Percentiles rank a stretch among this genome's conserved stretches.
Evolutionary conservation across 2,797 vertebrate genomes (phyloP).

Genomic region (Synaphobranchus kaupii): DNA sequence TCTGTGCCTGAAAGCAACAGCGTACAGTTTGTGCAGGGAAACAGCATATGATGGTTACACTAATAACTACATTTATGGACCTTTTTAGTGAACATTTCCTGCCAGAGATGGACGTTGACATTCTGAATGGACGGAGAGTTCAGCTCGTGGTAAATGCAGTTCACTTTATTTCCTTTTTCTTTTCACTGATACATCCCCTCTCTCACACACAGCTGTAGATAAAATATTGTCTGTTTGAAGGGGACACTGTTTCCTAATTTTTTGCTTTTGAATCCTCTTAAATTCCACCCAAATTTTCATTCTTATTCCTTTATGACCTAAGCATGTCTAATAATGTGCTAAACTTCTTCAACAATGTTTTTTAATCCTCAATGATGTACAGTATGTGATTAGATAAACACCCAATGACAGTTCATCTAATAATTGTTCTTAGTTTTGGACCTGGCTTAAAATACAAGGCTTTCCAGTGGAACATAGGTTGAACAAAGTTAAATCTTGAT

Average conservation of each 20-base stretch:
- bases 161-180: neutral
- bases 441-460: neutral
- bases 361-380: constrained; percentile 9
- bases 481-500: neutral
- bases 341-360: neutral
- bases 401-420: neutral
- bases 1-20: neutral
- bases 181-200: constrained; percentile 6
- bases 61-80: constrained; percentile 9
- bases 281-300: constrained; percentile 26
- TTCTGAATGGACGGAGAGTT: constrained; percentile 79
- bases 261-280: constrained; percentile 44
- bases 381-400: neutral
- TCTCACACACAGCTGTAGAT: constrained; percentile 30
- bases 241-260: constrained; percentile 35
- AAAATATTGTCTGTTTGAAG: neutral
- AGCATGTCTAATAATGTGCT: constrained; percentile 37
- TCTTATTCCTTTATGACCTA: constrained; percentile 43
- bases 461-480: neutral
- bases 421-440: neutral
- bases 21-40: neutral
- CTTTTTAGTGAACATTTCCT: constrained; percentile 74
- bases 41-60: neutral
- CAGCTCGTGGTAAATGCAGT: constrained; percentile 80
- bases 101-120: constrained; percentile 79